Base-by-base conservation (phyloP, 1,140 invertebrate genomes). In the Macrotrachela quadricornifera region DNA sequence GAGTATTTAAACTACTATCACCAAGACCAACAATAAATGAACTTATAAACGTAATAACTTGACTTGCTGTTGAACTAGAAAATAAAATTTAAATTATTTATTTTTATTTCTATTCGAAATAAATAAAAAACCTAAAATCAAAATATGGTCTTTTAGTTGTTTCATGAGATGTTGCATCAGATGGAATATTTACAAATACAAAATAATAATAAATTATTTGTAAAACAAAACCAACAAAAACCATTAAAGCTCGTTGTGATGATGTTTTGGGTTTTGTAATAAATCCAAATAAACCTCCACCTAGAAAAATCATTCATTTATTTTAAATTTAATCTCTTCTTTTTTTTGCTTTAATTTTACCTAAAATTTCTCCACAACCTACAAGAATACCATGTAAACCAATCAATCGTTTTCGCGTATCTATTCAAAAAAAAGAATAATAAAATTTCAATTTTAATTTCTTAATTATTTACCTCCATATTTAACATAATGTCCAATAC, bases 1-100 rank as follows among this genome's bases (percentile, higher is more conserved):
- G 90, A 0, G 90, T 97, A 62, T 95, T 95, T 67, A 80, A 91
- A 68, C 86, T 91, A 21, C 84, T 81, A 68, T 97, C 91, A 3
- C 86, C 90, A 59, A 96, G 82, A 14, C 91, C 91, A 0, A 95
- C 71, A 0, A 91, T 66, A 59, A 94, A 83, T 59, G 85, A 85
- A 66, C 85, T 10, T 4, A 15, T 42, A 13, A 42, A 42, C 8
- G 21, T 30, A 30, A 30, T 30, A 8, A 30, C 21, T 30, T 30
- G 21, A 30, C 21, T 30, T 30, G 21, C 8, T 30, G 21, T 30
- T 30, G 21, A 30, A 30, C 21, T 30, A 30, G 8, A 30, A 8
- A 30, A 30, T 4, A 30, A 30, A 30, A 30, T 30, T 30, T 30
- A 2, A 8, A 4, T 30, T 30, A 30, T 30, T 30, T 30, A 30